phyloP scores from a whole-genome alignment of 2,797 vertebrate species.

The Epinephelus awoara region DNA sequence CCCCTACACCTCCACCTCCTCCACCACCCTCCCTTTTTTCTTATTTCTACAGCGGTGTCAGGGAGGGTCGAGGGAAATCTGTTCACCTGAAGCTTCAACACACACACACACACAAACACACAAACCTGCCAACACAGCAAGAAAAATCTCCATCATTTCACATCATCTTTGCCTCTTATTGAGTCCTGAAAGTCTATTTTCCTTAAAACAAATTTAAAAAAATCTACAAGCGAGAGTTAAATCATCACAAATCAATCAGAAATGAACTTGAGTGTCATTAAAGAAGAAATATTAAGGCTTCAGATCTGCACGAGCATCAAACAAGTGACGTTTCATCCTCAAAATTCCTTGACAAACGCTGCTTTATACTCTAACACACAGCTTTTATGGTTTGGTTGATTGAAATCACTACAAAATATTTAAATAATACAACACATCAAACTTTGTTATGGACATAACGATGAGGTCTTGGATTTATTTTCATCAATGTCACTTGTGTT shows the following conservation, averaged over 20 bases:
- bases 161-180: background rate
- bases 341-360: background rate
- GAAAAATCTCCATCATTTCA: background rate
- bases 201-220: no score
- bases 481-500: background rate
- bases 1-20: no score
- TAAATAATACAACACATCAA: background rate
- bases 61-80: constrained; percentile 12
- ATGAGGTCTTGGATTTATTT: background rate
- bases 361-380: background rate
- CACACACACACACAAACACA: background rate
- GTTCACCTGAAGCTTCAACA: background rate
- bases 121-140: background rate
- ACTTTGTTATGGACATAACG: no score
- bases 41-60: background rate
- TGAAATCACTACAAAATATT: no score
- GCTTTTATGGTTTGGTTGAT: background rate
- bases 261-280: no score
- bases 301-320: no score
- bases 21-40: background rate
- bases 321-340: background rate
- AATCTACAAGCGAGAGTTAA: no score
- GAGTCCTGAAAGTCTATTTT: background rate
- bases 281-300: background rate
- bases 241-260: no score